Percentiles rank a stretch among this genome's conserved stretches.
Conservation (phyloP, 2,888 invertebrate genomes). For the Thecocarcelia acutangulata region DNA sequence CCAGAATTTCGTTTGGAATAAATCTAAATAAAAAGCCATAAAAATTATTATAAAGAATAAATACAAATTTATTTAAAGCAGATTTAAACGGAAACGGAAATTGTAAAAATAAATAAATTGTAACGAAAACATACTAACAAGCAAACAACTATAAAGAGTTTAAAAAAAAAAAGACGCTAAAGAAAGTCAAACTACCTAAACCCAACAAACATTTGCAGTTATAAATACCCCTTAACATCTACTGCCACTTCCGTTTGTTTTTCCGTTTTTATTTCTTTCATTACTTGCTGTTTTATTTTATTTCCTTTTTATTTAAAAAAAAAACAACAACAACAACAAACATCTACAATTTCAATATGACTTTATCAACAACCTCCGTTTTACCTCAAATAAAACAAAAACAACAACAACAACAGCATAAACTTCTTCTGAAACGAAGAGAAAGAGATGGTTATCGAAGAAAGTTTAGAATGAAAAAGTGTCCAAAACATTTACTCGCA, state of each 20-base stretch:
- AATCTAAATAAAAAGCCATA: slow-evolving; percentile 61
- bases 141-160: not conserved
- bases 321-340: slow-evolving; percentile 30
- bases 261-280: slow-evolving; percentile 27
- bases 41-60: slow-evolving; percentile 13
- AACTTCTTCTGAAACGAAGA: slow-evolving; percentile 2
- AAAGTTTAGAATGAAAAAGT: slow-evolving; percentile 31
- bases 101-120: slow-evolving; percentile 58
- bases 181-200: slow-evolving; percentile 54
- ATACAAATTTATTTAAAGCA: slow-evolving; percentile 32
- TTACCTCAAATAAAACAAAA: slow-evolving; percentile 33
- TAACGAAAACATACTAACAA: slow-evolving; percentile 21
- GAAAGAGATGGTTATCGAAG: not conserved
- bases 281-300: slow-evolving; percentile 18
- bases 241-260: slow-evolving; percentile 60
- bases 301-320: not conserved
- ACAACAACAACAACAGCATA: not conserved
- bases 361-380: slow-evolving; percentile 22
- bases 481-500: slow-evolving; percentile 42
- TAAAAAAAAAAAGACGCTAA: slow-evolving; percentile 23
- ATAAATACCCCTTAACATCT: slow-evolving; percentile 60
- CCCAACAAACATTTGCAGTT: slow-evolving; percentile 65
- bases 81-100: slow-evolving; percentile 64
- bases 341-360: slow-evolving; percentile 55
- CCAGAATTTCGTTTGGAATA: slow-evolving; percentile 61